phyloP scores from a whole-genome alignment of 1,140 invertebrate genomes.

The Panulirus ornatus region DNA sequence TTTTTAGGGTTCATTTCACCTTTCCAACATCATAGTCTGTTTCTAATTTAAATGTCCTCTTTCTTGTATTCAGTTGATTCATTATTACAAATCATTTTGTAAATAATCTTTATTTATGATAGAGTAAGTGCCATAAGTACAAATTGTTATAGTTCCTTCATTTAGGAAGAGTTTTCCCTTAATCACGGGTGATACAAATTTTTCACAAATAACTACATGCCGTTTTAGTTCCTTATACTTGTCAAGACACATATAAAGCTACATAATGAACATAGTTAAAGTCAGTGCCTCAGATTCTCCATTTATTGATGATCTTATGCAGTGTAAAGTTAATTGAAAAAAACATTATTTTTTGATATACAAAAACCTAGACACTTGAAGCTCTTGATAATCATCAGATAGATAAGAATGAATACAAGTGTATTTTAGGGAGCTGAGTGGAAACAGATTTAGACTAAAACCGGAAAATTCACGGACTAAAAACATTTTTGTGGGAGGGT shows the following conservation, averaged over 20 bases:
- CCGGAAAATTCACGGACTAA: not conserved
- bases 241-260: not conserved
- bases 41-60: not conserved
- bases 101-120: conserved; percentile 53
- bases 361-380: no score
- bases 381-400: not conserved
- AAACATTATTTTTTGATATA: no score
- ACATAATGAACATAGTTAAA: not conserved
- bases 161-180: not conserved
- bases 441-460: not conserved
- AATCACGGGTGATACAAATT: not conserved
- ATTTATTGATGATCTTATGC: not conserved
- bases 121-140: conserved; percentile 56
- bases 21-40: not conserved
- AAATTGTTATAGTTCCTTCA: conserved; percentile 49
- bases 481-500: not conserved
- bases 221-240: not conserved
- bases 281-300: not conserved
- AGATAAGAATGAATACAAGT: not conserved
- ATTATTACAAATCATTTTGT: no score
- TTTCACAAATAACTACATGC: not conserved
- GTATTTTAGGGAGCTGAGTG: not conserved
- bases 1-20: not conserved
- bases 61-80: no score
- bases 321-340: not conserved